A percentile compares a stretch with the other conserved stretches of the same genome.
These are phyloP conservation scores for Auanema freiburgensis DNA, from an alignment of 2,888 invertebrate genomes.

Conservation along the genomic window DNA sequence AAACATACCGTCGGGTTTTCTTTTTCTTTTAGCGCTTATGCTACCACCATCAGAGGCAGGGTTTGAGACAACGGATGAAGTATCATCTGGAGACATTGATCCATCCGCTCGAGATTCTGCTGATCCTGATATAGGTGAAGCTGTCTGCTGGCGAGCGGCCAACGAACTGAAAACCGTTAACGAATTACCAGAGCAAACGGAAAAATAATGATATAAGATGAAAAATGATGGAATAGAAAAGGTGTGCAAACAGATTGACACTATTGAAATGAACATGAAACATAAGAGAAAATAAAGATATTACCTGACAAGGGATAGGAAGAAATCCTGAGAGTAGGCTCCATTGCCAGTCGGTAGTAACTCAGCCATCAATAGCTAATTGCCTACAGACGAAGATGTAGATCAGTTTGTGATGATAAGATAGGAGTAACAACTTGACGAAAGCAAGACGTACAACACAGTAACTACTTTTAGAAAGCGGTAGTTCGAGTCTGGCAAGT, in stretches of 20 bases:
- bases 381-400: neutral
- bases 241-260: neutral
- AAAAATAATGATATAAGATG: neutral
- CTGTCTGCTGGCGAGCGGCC: slow-evolving; percentile 12
- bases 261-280: neutral
- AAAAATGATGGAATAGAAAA: slow-evolving; percentile 1
- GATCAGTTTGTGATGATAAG: neutral
- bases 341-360: neutral
- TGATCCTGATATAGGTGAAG: slow-evolving; percentile 10
- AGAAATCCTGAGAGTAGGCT: slow-evolving; percentile 17
- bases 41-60: slow-evolving; percentile 4
- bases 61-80: slow-evolving; percentile 15
- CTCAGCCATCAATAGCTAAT: neutral
- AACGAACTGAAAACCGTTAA: slow-evolving; percentile 15
- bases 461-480: slow-evolving; percentile 21
- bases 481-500: too few species aligned
- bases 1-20: slow-evolving; percentile 23
- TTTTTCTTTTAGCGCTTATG: slow-evolving; percentile 17
- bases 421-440: neutral
- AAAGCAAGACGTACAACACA: slow-evolving; percentile 6
- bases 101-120: slow-evolving; percentile 19
- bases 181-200: neutral
- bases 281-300: neutral
- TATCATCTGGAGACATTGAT: slow-evolving; percentile 16
- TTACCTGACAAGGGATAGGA: slow-evolving; percentile 21